Conservation (phyloP, 2,113 vertebrate species). For the Caretta caretta region DNA sequence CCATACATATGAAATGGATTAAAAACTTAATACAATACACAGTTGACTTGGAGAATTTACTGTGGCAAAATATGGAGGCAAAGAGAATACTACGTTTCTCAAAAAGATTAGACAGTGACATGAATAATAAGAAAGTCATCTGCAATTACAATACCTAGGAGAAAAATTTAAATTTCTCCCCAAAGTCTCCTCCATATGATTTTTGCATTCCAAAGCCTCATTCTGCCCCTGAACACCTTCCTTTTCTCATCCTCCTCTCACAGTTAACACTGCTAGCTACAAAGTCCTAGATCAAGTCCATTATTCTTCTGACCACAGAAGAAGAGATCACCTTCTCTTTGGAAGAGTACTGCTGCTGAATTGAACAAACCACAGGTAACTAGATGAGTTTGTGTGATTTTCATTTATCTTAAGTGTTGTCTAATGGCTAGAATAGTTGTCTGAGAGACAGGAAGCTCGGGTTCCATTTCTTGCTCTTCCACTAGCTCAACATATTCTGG, state of each 20-base stretch:
- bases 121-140: background rate
- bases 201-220: background rate
- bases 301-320: background rate
- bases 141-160: background rate
- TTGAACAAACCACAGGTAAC: background rate
- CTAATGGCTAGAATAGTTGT: background rate
- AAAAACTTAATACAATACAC: background rate
- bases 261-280: background rate
- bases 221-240: background rate
- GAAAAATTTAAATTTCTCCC: background rate
- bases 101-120: background rate
- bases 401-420: slow-evolving; percentile 1
- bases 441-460: background rate
- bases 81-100: background rate
- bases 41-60: background rate
- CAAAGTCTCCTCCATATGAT: background rate
- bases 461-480: background rate
- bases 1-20: background rate
- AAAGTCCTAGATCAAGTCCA: background rate
- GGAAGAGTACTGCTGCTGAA: background rate
- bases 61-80: background rate
- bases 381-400: background rate
- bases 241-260: background rate
- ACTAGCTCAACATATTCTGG: background rate
- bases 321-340: background rate